phyloP scores from a whole-genome alignment of 2,113 vertebrate genomes.

The Prionailurus viverrinus region DNA sequence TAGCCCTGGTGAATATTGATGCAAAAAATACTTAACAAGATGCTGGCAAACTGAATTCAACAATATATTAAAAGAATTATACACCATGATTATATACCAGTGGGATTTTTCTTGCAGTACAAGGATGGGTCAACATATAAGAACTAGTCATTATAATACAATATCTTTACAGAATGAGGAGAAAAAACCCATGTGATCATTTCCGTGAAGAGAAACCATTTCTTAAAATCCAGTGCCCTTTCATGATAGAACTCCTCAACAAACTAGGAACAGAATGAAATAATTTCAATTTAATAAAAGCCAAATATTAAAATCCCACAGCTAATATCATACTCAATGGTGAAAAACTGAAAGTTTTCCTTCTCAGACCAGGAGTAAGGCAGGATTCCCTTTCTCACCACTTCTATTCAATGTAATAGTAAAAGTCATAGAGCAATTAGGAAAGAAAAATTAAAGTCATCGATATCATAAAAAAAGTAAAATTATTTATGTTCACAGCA shows the following conservation, averaged over 20 bases:
- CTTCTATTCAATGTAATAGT: background rate
- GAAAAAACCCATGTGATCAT: background rate
- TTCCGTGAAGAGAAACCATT: background rate
- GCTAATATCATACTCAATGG: background rate
- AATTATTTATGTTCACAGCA: background rate
- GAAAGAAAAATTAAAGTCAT: background rate
- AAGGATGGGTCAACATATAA: background rate
- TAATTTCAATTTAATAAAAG: background rate
- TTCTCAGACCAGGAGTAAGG: background rate
- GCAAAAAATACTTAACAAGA: background rate
- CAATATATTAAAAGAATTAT: background rate
- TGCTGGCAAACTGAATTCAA: background rate
- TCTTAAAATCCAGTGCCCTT: background rate
- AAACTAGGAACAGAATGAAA: background rate
- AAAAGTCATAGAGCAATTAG: background rate
- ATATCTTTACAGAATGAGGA: background rate
- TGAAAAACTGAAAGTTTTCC: background rate
- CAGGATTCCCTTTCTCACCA: background rate
- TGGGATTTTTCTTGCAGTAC: background rate
- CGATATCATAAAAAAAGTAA: background rate
- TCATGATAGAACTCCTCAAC: background rate
- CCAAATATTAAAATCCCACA: background rate
- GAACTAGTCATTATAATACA: background rate
- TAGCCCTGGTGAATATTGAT: background rate
- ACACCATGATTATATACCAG: background rate